phyloP scores from a whole-genome alignment of 2,113 vertebrate species.

The Pagrus major region DNA sequence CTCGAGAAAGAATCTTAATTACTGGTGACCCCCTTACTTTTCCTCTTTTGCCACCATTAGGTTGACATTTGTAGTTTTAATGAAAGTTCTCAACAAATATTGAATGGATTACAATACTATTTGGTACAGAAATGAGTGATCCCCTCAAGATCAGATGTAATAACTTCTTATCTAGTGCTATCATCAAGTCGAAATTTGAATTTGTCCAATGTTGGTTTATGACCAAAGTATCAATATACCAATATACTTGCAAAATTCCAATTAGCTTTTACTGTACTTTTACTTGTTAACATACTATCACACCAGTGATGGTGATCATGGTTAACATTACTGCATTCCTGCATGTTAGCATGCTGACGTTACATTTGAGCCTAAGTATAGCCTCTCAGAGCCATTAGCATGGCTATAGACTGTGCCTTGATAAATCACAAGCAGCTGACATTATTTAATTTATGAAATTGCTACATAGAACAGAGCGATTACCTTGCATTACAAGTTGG shows the following conservation, averaged over 20 bases:
- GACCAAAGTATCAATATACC: neutral
- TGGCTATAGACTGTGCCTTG: neutral
- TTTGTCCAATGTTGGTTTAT: neutral
- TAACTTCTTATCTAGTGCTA: neutral
- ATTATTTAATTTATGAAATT: slow-evolving; percentile 1
- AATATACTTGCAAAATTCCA: neutral
- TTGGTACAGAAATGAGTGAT: neutral
- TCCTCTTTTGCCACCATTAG: neutral
- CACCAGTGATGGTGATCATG: neutral
- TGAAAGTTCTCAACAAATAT: neutral
- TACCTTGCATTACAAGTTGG: slow-evolving; percentile 88
- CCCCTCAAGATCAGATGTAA: neutral
- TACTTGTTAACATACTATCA: neutral
- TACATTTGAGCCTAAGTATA: neutral
- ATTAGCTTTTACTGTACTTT: neutral
- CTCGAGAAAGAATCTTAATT: neutral
- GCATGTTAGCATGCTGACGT: neutral
- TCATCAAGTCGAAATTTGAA: neutral
- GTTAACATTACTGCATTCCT: neutral
- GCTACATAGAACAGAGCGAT: neutral
- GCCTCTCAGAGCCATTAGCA: neutral
- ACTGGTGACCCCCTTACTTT: neutral
- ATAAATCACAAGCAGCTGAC: neutral
- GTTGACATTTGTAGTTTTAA: neutral
- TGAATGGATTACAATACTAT: neutral